These are phyloP conservation scores for Gonocerus acuteangulatus DNA, from an alignment of 2,888 invertebrate species.

Conservation along the genomic window DNA sequence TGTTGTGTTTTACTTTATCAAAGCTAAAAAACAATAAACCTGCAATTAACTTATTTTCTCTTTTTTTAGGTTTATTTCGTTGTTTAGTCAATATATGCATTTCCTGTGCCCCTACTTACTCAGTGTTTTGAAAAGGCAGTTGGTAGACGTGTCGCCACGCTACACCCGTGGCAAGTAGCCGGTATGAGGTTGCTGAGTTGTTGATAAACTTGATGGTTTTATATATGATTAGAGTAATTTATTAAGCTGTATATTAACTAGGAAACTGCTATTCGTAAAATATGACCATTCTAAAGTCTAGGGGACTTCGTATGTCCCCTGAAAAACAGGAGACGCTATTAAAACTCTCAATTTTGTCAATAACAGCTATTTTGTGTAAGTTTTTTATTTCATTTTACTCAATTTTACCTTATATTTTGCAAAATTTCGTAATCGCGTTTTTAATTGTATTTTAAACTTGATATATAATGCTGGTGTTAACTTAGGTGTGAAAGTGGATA, in stretches of 20 bases:
- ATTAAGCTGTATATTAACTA: no score
- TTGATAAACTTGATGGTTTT: not conserved
- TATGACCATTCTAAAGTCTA: constrained; percentile 29
- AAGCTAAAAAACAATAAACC: no score
- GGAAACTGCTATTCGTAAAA: not conserved
- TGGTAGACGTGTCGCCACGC: constrained; percentile 13
- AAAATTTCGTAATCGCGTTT: no score
- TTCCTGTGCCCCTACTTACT: no score
- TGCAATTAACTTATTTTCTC: no score
- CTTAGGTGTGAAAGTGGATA: no score
- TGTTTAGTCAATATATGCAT: no score
- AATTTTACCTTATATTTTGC: no score
- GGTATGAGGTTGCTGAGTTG: not conserved
- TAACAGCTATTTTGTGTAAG: constrained; percentile 90
- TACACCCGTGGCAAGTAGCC: constrained; percentile 14
- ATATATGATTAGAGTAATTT: no score
- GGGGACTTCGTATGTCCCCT: constrained; percentile 48
- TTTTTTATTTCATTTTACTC: constrained; percentile 39
- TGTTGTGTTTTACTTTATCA: not conserved
- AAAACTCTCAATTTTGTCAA: constrained; percentile 78
- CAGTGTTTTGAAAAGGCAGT: not conserved
- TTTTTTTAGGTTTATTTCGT: no score
- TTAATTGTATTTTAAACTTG: no score
- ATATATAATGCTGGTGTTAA: no score
- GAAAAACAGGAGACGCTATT: constrained; percentile 77